Evolutionary conservation across 35 echinoderm and acorn worm species (phyloP), one percentile per base, ranked within the genome.

Genomic region (Ophiothrix spiculata): DNA sequence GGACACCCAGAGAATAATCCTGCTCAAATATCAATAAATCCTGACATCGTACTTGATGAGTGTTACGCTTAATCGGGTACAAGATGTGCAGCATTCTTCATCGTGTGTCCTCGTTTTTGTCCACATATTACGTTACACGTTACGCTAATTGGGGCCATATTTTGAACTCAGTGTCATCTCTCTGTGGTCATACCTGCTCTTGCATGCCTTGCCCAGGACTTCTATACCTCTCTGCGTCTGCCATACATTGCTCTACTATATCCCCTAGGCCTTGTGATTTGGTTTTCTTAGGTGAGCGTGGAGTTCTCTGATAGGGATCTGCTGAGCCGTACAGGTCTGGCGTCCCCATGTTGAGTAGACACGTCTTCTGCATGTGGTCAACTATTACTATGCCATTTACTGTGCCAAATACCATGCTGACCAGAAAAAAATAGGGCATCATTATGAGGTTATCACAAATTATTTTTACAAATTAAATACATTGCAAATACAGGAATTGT

Each of bases 251-350:
- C 75, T 99, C 96, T 21, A 99, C 96, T 25, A 99, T 99, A 86
- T 99, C 96, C 0, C 92, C 96, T 36, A 99, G 86, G 39, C 92
- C 87, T 69, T 93, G 92, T 0, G 92, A 87, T 84, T 94, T 94
- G 83, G 84, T 94, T 85, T 93, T 99, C 96, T 93, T 99, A 0
- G 96, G 96, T 15, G 96, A 99, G 63, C 96, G 56, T 37, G 96
- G 96, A 31, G 96, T 99, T 37, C 96, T 87, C 79, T 94, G 92
- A 81, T 99, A 99, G 33, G 96, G 96, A 54, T 99, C 96, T 31
- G 92, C 92, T 46, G 96, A 99, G 4, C 96, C 96, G 40, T 99
- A 99, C 56, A 99, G 92, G 75, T 99, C 92, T 25, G 96, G 96
- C 37, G 95, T 98, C 33, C 96, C 96, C 96, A 99, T 99, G 81